Base-by-base conservation (phyloP, 2,113 vertebrate genomes). In the Tonatia bakeri region DNA sequence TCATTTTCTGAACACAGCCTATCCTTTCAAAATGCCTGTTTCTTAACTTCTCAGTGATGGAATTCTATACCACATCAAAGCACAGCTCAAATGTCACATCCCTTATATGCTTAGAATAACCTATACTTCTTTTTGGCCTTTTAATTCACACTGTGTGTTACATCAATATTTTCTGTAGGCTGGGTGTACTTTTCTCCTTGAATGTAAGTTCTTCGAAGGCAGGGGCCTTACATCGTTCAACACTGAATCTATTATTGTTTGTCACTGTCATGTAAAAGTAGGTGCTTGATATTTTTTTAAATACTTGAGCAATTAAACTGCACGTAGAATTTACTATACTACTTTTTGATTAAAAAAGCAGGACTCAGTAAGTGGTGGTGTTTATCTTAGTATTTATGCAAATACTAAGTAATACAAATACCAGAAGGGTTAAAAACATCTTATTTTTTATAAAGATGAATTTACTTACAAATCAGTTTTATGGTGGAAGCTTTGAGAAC, bases 1-100 rank as follows among this genome's bases (percentile, higher is more conserved):
- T 26, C 33, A 40, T 92, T 96, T 96, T 80, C 72, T 88, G 28
- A 92, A 88, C 82, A 96, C 2, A 24, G 47, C 38, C 54, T 93
- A 12, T 45, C 47, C 45, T 79, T 69, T 94, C 47, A 72, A 47
- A 75, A 93, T 40, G 24, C 26, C 45, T 70, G 10, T 56, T 70
- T 93, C 43, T 92, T 83, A 95, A 28, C 50, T 65, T 65, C 64
- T 87, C 31, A 3, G 15, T 47, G 31, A 85, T 43, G n/a, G 54
- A 93, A 92, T 76, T 73, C 61, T 79, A 40, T 0, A 65, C n/a
- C 36, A 89, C 8, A 56, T 67, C 40, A 43, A 69, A 95, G 38
- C 4, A 12, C 56, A 86, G 64, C 22, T 95, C 72, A 80, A 76
- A 88, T 43, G 20, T 67, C 47, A 91, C n/a, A 28, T 92, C n/a